A percentile compares a stretch with the other conserved stretches of the same genome.
Conservation (phyloP, 2,888 invertebrate species). For the Noctua janthe region DNA sequence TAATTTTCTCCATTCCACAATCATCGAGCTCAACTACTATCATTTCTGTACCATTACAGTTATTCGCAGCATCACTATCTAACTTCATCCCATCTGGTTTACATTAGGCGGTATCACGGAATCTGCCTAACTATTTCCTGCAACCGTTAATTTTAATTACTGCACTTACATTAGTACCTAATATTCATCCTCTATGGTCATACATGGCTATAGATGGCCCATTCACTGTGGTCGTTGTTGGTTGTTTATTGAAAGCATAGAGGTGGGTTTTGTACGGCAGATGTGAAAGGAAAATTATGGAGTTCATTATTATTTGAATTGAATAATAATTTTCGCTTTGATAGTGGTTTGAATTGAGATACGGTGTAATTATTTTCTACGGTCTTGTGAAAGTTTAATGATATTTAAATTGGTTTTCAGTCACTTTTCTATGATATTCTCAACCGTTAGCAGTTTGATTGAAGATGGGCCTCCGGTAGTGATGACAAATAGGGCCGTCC, state of each 20-base stretch:
- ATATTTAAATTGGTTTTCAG: neutral
- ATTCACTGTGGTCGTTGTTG: slow-evolving; percentile 36
- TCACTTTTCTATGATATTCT: neutral
- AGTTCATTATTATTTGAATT: slow-evolving; percentile 43
- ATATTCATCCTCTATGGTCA: slow-evolving; percentile 45
- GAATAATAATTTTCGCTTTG: slow-evolving; percentile 34
- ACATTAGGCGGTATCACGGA: slow-evolving; percentile 57
- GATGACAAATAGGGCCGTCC: neutral
- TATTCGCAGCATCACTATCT: slow-evolving; percentile 23
- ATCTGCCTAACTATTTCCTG: slow-evolving; percentile 47
- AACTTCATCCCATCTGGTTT: slow-evolving; percentile 17
- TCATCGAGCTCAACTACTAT: slow-evolving; percentile 10
- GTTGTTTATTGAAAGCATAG: slow-evolving; percentile 47
- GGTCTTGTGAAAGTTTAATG: neutral
- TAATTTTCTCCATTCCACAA: slow-evolving; percentile 15
- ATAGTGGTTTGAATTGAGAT: slow-evolving; percentile 2
- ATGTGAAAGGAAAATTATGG: slow-evolving; percentile 39
- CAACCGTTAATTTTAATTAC: slow-evolving; percentile 55
- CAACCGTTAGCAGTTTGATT: neutral
- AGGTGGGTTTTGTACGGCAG: slow-evolving; percentile 23
- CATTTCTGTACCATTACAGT: slow-evolving; percentile 33
- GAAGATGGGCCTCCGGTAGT: neutral
- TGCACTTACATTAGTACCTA: slow-evolving; percentile 59
- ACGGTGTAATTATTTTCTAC: neutral
- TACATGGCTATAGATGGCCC: slow-evolving; percentile 15